Evolutionary conservation across 2,797 vertebrate species (phyloP).

Genomic region (Ataeniobius toweri): DNA sequence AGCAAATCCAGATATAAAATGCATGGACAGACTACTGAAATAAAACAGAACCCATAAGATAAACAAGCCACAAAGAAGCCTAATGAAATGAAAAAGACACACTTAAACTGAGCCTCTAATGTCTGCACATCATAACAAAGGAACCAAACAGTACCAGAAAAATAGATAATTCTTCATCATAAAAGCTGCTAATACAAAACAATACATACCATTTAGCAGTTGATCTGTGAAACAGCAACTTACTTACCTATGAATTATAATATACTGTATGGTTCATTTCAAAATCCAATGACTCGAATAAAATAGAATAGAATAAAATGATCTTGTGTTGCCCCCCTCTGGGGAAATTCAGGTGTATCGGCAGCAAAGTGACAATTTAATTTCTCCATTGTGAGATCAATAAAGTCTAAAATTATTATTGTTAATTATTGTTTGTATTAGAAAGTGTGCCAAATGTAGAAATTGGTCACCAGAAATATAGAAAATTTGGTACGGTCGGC

Average conservation of each 20-base stretch:
- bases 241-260: not conserved
- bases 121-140: not conserved
- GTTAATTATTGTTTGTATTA: too few relatives aligned
- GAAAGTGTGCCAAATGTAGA: too few relatives aligned
- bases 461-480: too few relatives aligned
- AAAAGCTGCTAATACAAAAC: not conserved
- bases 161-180: not conserved
- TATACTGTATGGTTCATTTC: not conserved
- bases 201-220: not conserved
- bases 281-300: not conserved
- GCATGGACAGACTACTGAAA: not conserved
- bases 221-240: not conserved
- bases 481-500: too few relatives aligned
- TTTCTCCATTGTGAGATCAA: too few relatives aligned
- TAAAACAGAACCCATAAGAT: slow-evolving; percentile 3
- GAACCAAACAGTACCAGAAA: not conserved
- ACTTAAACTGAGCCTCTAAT: not conserved
- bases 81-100: slow-evolving; percentile 6
- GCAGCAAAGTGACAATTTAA: not conserved
- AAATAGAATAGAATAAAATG: not conserved
- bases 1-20: slow-evolving; percentile 9
- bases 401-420: too few relatives aligned
- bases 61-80: slow-evolving; percentile 1
- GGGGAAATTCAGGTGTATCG: not conserved
- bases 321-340: not conserved